Conservation (phyloP, 2,113 vertebrate genomes). For the Eudyptes chrysolophus region DNA sequence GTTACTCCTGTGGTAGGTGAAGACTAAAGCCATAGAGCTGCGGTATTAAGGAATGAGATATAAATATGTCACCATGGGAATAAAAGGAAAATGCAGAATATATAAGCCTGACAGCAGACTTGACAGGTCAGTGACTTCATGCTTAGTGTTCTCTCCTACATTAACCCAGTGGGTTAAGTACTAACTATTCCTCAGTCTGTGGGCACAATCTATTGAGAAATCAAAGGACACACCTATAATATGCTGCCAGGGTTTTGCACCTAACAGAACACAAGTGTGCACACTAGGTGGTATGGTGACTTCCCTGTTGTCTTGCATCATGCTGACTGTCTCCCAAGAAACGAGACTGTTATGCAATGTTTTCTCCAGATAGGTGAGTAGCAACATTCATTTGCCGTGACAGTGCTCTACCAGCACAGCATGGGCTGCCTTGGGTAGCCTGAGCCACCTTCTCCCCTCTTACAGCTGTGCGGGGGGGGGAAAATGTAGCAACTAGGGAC, state of each 20-base stretch:
- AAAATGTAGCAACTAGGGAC: not conserved
- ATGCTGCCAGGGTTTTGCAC: not conserved
- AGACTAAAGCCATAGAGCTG: not conserved
- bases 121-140: not conserved
- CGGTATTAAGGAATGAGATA: not conserved
- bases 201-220: not conserved
- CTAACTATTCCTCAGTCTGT: not conserved
- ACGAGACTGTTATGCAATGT: no score
- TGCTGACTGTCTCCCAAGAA: not conserved
- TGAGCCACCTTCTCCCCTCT: not conserved
- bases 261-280: rapidly evolving
- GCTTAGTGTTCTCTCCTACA: rapidly evolving
- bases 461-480: rapidly evolving
- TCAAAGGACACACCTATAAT: not conserved
- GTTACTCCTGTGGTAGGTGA: not conserved
- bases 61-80: not conserved
- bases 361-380: not conserved
- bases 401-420: not conserved
- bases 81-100: not conserved
- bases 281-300: no score
- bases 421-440: not conserved
- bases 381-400: not conserved
- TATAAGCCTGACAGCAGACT: not conserved
- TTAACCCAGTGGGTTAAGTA: not conserved
- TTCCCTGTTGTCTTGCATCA: not conserved